phyloP scores from a whole-genome alignment of 2,113 vertebrate species.

The Noturus placidus region DNA sequence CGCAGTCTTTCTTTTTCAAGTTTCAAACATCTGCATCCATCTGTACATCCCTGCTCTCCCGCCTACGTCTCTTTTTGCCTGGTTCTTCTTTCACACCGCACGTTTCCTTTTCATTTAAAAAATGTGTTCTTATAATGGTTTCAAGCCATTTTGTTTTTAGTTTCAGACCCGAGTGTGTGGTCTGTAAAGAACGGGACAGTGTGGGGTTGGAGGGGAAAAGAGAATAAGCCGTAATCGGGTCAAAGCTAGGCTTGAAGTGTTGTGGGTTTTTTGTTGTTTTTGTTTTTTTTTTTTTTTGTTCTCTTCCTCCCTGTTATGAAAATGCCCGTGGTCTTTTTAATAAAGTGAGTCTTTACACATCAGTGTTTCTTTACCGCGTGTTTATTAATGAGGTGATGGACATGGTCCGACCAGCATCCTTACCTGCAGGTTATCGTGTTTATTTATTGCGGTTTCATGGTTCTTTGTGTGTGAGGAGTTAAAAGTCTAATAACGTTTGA shows the following conservation, averaged over 20 bases:
- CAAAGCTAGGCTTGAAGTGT: conserved; percentile 30
- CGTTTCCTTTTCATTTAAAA: conserved; percentile 5
- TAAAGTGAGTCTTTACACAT: conserved; percentile 51
- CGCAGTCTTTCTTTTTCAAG: background rate
- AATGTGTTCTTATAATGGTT: conserved; percentile 9
- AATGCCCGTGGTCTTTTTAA: conserved; percentile 52
- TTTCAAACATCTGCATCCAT: background rate
- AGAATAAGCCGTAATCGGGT: conserved; percentile 47
- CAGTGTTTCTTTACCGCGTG: background rate
- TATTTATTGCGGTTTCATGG: too few species aligned
- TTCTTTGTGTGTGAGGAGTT: too few species aligned
- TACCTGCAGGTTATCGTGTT: background rate
- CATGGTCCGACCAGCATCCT: background rate
- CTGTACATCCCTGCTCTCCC: background rate
- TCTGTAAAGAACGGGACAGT: conserved; percentile 26
- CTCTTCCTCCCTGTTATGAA: conserved; percentile 31
- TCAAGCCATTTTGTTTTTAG: conserved; percentile 10
- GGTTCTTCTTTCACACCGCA: background rate
- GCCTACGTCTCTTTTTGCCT: background rate
- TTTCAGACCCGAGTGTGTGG: conserved; percentile 27
- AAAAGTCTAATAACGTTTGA: too few species aligned
- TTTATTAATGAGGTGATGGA: background rate
- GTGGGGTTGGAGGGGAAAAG: background rate
- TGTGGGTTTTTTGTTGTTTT: background rate
- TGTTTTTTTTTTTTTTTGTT: conserved; percentile 14